These are phyloP conservation scores for Prionace glauca DNA, from an alignment of 2,797 vertebrate genomes.

Conservation along the genomic window DNA sequence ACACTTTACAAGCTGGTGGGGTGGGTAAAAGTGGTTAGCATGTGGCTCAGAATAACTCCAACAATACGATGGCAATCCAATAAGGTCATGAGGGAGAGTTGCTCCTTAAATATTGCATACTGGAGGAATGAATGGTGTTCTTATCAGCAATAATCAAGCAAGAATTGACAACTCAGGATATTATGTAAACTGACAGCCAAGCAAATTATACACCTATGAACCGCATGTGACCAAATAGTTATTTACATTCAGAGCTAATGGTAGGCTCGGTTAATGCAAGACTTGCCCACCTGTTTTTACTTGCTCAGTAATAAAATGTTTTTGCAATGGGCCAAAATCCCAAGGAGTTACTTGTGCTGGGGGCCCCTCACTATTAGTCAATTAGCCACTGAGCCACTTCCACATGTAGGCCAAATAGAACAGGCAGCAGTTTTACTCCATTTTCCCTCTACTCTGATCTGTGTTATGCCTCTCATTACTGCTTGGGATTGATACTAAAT, in stretches of 20 bases:
- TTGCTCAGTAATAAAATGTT: background rate
- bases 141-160: background rate
- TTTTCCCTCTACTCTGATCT: background rate
- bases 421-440: background rate
- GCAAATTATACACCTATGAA: conserved; percentile 12
- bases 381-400: background rate
- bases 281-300: background rate
- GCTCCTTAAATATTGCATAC: no score
- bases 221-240: conserved; percentile 22
- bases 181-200: conserved; percentile 9
- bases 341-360: background rate
- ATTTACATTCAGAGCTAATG: conserved; percentile 16
- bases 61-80: no score
- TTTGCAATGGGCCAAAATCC: background rate
- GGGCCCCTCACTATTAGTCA: background rate
- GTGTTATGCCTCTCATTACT: background rate
- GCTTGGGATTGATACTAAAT: background rate
- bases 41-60: no score
- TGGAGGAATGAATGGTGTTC: no score
- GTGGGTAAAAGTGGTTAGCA: no score
- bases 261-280: background rate
- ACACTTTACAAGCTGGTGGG: no score
- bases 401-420: background rate
- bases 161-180: background rate
- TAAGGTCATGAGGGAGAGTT: no score